These are phyloP conservation scores for Bothrops jararaca DNA, from an alignment of 2,113 vertebrate genomes.

Conservation along the genomic window DNA sequence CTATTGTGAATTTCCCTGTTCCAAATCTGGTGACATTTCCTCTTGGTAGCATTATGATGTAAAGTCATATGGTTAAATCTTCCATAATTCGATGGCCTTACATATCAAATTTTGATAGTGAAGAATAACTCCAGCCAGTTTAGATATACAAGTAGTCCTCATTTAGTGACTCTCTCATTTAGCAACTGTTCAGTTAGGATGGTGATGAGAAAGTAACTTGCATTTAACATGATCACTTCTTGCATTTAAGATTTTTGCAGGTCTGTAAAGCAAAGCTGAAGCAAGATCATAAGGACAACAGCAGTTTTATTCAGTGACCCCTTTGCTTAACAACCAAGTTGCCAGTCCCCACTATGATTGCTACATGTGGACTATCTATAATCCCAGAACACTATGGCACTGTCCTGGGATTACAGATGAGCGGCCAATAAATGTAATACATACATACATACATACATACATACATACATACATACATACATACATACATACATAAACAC, in stretches of 20 bases:
- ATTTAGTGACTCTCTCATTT: background rate
- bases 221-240: background rate
- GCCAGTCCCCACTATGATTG: background rate
- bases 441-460: too few relatives aligned
- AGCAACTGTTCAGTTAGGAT: background rate
- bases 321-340: background rate
- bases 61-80: background rate
- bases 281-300: background rate
- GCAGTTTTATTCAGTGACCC: background rate
- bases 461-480: too few relatives aligned
- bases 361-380: background rate
- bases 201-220: background rate
- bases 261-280: background rate
- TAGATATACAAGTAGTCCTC: background rate
- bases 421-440: background rate
- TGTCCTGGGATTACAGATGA: background rate
- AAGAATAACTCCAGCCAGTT: background rate
- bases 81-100: background rate
- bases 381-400: background rate
- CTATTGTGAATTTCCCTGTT: background rate
- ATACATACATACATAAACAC: background rate
- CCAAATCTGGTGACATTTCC: background rate
- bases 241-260: background rate
- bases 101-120: background rate
- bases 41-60: background rate